Conservation (phyloP, 1,140 invertebrate species). For the Caenorhabditis latens region DNA sequence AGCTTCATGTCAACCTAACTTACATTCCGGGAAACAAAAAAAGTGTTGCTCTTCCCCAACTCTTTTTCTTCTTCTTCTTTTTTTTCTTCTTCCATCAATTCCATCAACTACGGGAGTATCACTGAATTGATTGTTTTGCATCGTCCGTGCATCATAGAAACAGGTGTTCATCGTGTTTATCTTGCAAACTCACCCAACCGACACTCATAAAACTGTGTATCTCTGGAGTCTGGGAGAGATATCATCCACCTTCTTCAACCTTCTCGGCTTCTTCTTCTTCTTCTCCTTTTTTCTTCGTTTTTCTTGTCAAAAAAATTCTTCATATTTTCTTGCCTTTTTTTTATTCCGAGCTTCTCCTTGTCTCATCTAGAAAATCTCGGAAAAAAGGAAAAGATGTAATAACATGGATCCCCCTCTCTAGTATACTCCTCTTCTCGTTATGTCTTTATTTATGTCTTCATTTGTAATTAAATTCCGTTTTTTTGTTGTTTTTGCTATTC, state of each 20-base stretch:
- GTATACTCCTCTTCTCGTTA: neutral
- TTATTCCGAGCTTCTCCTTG: neutral
- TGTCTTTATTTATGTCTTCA: conserved; percentile 47
- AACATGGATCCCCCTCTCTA: conserved; percentile 7
- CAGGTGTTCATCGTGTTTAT: conserved; percentile 56
- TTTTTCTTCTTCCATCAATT: conserved; percentile 38
- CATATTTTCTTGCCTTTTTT: conserved; percentile 3
- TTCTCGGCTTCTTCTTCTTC: neutral
- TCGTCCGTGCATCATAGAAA: conserved; percentile 56
- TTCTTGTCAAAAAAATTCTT: conserved; percentile 36
- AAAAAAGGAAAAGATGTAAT: conserved; percentile 24
- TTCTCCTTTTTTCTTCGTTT: neutral
- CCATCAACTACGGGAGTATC: conserved; percentile 6
- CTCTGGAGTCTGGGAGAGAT: conserved; percentile 48
- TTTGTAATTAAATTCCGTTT: conserved; percentile 18
- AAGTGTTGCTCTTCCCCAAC: conserved; percentile 17
- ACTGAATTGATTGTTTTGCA: conserved; percentile 45
- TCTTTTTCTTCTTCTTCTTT: neutral
- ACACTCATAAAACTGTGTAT: conserved; percentile 55
- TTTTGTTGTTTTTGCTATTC: neutral
- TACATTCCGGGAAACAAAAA: conserved; percentile 1
- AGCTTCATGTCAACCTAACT: neutral
- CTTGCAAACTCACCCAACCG: conserved; percentile 55
- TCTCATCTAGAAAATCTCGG: neutral
- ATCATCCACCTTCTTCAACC: conserved; percentile 44